Evolutionary conservation across 2,888 invertebrate genomes (phyloP).

Genomic region (Homarus gammarus): DNA sequence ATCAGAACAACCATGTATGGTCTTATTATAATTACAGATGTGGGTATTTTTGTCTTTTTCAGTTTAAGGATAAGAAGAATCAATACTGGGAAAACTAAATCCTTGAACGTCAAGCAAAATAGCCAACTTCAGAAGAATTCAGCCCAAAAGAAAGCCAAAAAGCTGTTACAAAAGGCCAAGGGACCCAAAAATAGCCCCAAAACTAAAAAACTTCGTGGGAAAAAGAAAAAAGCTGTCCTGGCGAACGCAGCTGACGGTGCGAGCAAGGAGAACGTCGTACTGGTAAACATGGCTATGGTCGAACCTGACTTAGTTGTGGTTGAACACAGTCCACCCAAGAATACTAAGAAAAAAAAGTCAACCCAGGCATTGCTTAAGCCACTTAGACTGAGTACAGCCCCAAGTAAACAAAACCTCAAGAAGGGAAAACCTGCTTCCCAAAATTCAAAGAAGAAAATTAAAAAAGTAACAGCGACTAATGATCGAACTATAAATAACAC

Average conservation of each 20-base stretch:
- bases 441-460: background rate
- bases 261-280: background rate
- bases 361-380: constrained; percentile 16
- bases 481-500: constrained; percentile 13
- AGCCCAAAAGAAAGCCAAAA: constrained; percentile 2
- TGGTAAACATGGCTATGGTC: constrained; percentile 29
- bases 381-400: background rate
- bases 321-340: background rate
- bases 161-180: constrained; percentile 36
- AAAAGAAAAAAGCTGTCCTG: background rate
- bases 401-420: constrained; percentile 7
- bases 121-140: background rate
- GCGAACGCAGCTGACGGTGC: background rate
- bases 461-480: background rate
- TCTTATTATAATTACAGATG: too few species aligned
- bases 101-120: constrained; percentile 19
- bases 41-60: constrained; percentile 19
- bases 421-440: background rate
- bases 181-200: constrained; percentile 2
- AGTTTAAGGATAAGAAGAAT: constrained; percentile 43
- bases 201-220: background rate
- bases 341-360: background rate
- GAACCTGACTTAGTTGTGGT: background rate
- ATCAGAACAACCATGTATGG: too few species aligned
- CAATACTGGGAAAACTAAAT: background rate